Evolutionary conservation across 1,140 invertebrate genomes (phyloP).

Genomic region (Trypoxylus dichotomus): DNA sequence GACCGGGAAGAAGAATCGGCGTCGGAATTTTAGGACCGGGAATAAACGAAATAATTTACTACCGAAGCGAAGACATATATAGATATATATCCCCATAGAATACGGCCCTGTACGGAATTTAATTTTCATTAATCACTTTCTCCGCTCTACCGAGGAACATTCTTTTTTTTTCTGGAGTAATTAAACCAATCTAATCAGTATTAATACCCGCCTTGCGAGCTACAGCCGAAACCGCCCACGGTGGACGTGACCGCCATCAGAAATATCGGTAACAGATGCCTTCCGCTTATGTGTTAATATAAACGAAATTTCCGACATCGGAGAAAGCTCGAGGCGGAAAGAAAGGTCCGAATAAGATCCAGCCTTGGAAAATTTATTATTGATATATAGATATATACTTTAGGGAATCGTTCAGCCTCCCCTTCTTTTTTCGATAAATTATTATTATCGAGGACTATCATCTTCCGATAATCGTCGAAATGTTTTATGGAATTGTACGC

Average conservation of each 20-base stretch:
- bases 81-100: too few relatives aligned
- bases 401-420: not conserved
- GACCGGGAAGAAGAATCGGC: not conserved
- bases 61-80: not conserved
- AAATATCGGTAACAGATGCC: constrained; percentile 21
- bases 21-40: not conserved
- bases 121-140: constrained; percentile 20
- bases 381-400: not conserved
- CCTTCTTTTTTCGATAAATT: constrained; percentile 15
- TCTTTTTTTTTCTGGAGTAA: constrained; percentile 8
- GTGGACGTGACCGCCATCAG: constrained; percentile 11
- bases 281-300: constrained; percentile 15
- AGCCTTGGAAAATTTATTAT: constrained; percentile 9
- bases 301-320: not conserved
- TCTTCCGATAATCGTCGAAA: too few relatives aligned
- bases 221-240: not conserved
- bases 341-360: not conserved
- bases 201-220: not conserved
- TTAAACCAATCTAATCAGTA: constrained; percentile 25
- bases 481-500: too few relatives aligned
- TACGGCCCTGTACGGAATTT: not conserved
- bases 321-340: not conserved
- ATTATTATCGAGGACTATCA: not conserved
- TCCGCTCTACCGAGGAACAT: not conserved
- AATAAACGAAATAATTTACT: constrained; percentile 15